Conservation (phyloP, 2,797 vertebrate genomes). For the Arctocebus calabarensis region DNA sequence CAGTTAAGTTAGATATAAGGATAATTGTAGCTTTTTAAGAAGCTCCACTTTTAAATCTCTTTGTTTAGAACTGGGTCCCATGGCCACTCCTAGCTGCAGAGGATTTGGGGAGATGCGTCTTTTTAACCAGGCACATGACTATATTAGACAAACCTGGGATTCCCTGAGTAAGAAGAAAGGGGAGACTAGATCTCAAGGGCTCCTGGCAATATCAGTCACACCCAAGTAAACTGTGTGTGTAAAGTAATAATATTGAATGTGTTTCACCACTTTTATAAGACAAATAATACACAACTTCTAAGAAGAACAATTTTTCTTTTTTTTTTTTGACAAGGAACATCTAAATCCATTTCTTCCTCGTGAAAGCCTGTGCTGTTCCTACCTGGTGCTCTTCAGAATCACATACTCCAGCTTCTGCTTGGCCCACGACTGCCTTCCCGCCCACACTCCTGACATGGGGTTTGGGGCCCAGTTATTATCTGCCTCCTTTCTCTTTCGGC, state of each 20-base stretch:
- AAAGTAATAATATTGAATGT: not conserved
- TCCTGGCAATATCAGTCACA: not conserved
- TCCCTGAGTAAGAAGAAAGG: not conserved
- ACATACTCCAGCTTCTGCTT: not conserved
- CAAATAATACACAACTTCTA: not conserved
- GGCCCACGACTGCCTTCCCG: not conserved
- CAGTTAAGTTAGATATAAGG: not conserved
- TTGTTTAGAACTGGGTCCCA: not conserved
- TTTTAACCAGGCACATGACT: not conserved
- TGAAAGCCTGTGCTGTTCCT: not conserved
- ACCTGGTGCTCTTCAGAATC: accelerated
- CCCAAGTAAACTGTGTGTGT: not conserved
- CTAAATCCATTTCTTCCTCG: not conserved
- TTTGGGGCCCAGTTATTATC: not conserved
- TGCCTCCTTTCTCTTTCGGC: not conserved
- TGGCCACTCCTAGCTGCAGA: not conserved
- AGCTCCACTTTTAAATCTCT: not conserved
- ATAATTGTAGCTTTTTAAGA: not conserved
- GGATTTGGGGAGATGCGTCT: not conserved
- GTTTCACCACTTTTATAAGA: not conserved
- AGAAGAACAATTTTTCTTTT: not conserved
- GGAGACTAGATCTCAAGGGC: not conserved
- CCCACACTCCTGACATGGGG: not conserved
- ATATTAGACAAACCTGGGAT: not conserved
- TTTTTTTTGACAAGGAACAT: not conserved